Percentiles rank a stretch among this genome's conserved stretches.
phyloP scores from a whole-genome alignment of 2,888 invertebrate species.

The Drosophila barbarae region DNA sequence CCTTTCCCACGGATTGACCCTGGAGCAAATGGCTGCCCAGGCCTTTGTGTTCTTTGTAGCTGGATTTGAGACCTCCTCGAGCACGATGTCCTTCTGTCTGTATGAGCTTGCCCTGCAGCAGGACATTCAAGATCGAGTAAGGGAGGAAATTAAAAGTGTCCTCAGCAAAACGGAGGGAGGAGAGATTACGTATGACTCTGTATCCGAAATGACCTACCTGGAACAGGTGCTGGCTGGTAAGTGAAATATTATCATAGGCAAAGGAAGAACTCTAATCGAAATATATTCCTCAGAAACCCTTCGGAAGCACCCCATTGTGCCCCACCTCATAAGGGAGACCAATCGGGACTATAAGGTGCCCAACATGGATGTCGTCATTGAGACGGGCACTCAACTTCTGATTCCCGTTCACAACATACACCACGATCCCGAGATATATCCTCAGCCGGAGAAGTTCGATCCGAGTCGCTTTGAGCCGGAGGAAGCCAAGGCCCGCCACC shows the following conservation, averaged over 20 bases:
- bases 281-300: constrained; percentile 80
- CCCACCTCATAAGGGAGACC: constrained; percentile 80
- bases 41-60: constrained; percentile 81
- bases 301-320: constrained; percentile 81
- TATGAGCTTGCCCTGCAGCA: constrained; percentile 76
- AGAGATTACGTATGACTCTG: constrained; percentile 61
- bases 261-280: not conserved
- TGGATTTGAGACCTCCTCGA: constrained; percentile 81
- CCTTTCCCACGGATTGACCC: constrained; percentile 60
- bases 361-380: constrained; percentile 79
- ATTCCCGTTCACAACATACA: constrained; percentile 81
- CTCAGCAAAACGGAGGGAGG: constrained; percentile 49
- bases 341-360: constrained; percentile 81
- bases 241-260: not conserved
- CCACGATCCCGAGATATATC: constrained; percentile 80
- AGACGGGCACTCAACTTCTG: constrained; percentile 65
- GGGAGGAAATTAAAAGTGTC: constrained; percentile 65
- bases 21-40: constrained; percentile 81
- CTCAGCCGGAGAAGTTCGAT: constrained; percentile 82
- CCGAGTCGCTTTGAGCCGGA: constrained; percentile 82
- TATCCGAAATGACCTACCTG: constrained; percentile 71
- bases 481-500: constrained; percentile 76
- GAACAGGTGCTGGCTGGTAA: constrained; percentile 75
- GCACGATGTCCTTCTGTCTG: constrained; percentile 80
- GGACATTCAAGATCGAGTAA: constrained; percentile 63